These are phyloP conservation scores for Chlorops oryzae DNA, from an alignment of 1,140 invertebrate genomes.

Conservation along the genomic window DNA sequence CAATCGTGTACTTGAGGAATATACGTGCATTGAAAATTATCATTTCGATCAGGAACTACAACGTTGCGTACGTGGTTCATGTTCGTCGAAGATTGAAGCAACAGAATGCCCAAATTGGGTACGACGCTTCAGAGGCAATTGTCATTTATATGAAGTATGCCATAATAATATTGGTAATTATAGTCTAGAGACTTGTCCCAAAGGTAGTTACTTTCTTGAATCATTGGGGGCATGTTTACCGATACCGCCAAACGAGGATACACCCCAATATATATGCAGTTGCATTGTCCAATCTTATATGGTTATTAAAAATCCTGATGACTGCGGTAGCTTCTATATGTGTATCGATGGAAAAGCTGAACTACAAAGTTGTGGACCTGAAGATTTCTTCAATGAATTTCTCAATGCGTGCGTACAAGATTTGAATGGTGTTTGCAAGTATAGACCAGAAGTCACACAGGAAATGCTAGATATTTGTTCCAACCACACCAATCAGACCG, in stretches of 20 bases:
- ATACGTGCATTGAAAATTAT: constrained; percentile 18
- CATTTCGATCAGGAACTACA: constrained; percentile 18
- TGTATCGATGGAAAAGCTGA: constrained; percentile 19
- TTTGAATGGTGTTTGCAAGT: constrained; percentile 20
- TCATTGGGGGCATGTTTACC: no score
- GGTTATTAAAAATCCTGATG: constrained; percentile 18
- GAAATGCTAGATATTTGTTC: no score
- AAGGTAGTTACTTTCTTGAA: constrained; percentile 21
- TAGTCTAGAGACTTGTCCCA: constrained; percentile 12
- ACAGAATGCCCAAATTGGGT: constrained; percentile 10
- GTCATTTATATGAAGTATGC: constrained; percentile 2
- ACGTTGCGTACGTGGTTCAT: no score
- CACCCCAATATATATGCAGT: constrained; percentile 27
- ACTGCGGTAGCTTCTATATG: constrained; percentile 33
- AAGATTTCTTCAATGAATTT: constrained; percentile 21
- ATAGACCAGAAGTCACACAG: not conserved
- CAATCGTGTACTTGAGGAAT: constrained; percentile 16
- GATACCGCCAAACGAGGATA: constrained; percentile 19
- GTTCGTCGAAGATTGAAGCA: no score
- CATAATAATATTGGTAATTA: not conserved
- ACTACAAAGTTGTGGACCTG: constrained; percentile 20
- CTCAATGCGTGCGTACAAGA: constrained; percentile 22
- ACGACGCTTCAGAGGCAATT: constrained; percentile 18
- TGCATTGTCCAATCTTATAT: constrained; percentile 28
- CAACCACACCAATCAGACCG: no score